Evolutionary conservation across 2,888 invertebrate genomes (phyloP).

Genomic region (Deilephila porcellus): DNA sequence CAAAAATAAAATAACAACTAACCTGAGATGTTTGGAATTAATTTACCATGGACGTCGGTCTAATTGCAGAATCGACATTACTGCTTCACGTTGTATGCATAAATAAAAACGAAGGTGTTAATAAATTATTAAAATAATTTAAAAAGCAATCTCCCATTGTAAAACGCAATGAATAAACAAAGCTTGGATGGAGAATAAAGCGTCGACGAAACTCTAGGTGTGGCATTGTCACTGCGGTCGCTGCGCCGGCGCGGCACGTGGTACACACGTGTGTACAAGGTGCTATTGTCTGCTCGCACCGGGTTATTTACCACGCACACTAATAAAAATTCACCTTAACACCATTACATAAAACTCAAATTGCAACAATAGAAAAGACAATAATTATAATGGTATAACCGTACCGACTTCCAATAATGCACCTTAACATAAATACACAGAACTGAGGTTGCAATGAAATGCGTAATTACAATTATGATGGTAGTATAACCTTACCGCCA

Average conservation of each 20-base stretch:
- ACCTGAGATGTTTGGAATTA: too few species aligned
- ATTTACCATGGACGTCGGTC: too few species aligned
- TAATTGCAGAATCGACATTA: too few species aligned
- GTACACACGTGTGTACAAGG: constrained; percentile 63
- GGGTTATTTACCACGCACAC: constrained; percentile 38
- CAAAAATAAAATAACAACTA: too few species aligned
- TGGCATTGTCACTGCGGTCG: constrained; percentile 36
- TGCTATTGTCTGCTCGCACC: constrained; percentile 60
- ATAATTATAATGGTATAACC: constrained; percentile 53
- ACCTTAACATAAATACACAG: neutral
- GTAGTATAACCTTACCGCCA: constrained; percentile 55
- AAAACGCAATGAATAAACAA: neutral
- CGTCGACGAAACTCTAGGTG: constrained; percentile 49
- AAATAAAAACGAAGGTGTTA: too few species aligned
- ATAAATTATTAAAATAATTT: too few species aligned
- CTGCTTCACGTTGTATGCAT: too few species aligned
- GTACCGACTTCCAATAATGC: constrained; percentile 43
- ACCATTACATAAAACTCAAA: neutral
- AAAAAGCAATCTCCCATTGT: too few species aligned
- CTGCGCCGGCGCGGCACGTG: constrained; percentile 32
- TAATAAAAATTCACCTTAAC: neutral
- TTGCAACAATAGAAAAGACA: constrained; percentile 32
- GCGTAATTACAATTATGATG: constrained; percentile 45
- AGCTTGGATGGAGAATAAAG: neutral
- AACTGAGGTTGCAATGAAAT: constrained; percentile 1